Evolutionary conservation across 2,797 vertebrate genomes (phyloP).

Genomic region (Girardinus metallicus): DNA sequence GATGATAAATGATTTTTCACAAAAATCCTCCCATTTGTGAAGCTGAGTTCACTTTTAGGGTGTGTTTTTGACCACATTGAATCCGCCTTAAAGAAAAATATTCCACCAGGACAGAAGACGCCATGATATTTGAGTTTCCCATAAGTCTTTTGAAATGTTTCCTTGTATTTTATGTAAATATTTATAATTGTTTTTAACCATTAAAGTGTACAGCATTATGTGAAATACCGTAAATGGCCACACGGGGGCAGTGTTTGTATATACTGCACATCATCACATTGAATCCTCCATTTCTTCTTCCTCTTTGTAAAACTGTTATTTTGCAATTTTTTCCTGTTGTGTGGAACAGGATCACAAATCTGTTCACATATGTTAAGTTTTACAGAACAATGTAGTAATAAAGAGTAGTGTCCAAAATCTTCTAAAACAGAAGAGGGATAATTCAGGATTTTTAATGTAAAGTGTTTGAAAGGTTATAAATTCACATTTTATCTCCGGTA

Average conservation of each 20-base stretch:
- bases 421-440: too few relatives aligned
- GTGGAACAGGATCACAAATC: background rate
- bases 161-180: too few relatives aligned
- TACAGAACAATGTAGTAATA: background rate
- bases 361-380: background rate
- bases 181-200: background rate
- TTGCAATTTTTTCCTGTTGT: background rate
- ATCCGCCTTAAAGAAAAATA: background rate
- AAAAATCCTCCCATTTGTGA: conserved; percentile 24
- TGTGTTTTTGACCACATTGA: conserved; percentile 3
- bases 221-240: background rate
- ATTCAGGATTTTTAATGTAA: background rate
- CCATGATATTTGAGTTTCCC: background rate
- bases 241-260: background rate
- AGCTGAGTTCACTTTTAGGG: background rate
- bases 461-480: background rate
- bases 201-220: background rate
- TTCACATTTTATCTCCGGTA: background rate
- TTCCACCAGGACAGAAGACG: background rate
- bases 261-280: background rate
- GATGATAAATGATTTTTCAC: conserved; percentile 26
- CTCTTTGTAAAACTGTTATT: background rate
- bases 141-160: background rate
- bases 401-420: background rate
- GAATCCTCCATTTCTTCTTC: background rate